Evolutionary conservation across 2,888 invertebrate species (phyloP), one percentile per base, ranked within the genome.

Genomic region (Notodonta dromedarius): DNA sequence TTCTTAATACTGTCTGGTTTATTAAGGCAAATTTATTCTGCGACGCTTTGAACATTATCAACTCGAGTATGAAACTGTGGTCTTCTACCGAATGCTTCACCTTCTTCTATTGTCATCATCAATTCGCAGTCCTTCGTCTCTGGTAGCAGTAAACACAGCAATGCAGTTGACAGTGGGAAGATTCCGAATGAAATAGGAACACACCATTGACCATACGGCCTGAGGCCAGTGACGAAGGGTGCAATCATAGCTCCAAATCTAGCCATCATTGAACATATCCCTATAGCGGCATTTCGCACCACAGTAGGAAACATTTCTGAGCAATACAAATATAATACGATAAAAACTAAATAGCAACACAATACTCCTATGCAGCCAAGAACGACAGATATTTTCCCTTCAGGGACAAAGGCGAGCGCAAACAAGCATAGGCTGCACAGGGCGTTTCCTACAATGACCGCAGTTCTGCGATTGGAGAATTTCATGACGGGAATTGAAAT

Each of bases 271-370:
- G 98, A 98, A 50, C 96, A 96, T 13, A 96, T 94, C 5, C 98
- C 98, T 71, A 98, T 94, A 0, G 97, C 98, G 58, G 96, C 96
- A 79, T 97, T 98, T 9, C 98, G 94, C 2, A 98, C 96, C 9
- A 97, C 96, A 0, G 98, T 98, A 0, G 98, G 98, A 82, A 97
- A 98, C 70, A 98, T 90, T 89, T 98, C 98, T 0, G 97, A 96
- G 12, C 96, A 96, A 86, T 96, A 98, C 42, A 98, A 94, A 83
- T 98, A 98, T 9, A 96, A 95, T 4, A 97, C 96, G 4, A 97
- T 96, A 80, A 98, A 98, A 6, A 96, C 95, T 35, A 97, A 94
- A 0, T 97, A 96, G 76, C 97, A 95, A 12, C 97, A 97, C 60
- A 97, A 95, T 74, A 97, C 96, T 5, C 96, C 97, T 44, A 95